A percentile compares a stretch with the other conserved stretches of the same genome.
Conservation (phyloP, 2,113 vertebrate species). For the Chinchilla lanigera region DNA sequence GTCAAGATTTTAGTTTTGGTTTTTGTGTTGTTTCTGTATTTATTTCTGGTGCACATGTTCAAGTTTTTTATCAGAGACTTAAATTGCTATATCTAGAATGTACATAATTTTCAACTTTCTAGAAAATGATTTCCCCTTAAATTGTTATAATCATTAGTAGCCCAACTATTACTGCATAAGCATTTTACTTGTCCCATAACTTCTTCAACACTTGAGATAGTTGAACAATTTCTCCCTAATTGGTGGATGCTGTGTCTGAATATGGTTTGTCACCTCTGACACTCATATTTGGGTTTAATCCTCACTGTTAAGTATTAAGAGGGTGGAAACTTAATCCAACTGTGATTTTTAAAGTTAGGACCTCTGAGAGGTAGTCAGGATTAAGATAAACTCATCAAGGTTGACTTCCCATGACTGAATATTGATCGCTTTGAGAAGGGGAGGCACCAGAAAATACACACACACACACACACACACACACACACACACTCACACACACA, state of each 20-base stretch:
- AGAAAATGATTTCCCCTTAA: not conserved
- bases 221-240: not conserved
- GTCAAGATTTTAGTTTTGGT: not conserved
- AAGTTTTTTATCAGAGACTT: not conserved
- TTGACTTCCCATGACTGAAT: not conserved
- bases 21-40: not conserved
- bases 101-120: not conserved
- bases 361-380: not conserved
- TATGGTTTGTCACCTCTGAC: not conserved
- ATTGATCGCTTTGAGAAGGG: not conserved
- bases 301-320: not conserved
- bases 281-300: not conserved
- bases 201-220: not conserved
- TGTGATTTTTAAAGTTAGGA: not conserved
- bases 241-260: not conserved
- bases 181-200: not conserved
- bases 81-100: not conserved
- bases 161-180: not conserved
- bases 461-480: not conserved
- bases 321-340: not conserved
- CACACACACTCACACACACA: not conserved
- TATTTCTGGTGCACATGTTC: not conserved
- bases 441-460: not conserved
- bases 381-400: not conserved
- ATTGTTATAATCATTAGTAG: not conserved